Evolutionary conservation across 2,113 vertebrate genomes (phyloP).

Genomic region (Melanotaenia duboulayi): DNA sequence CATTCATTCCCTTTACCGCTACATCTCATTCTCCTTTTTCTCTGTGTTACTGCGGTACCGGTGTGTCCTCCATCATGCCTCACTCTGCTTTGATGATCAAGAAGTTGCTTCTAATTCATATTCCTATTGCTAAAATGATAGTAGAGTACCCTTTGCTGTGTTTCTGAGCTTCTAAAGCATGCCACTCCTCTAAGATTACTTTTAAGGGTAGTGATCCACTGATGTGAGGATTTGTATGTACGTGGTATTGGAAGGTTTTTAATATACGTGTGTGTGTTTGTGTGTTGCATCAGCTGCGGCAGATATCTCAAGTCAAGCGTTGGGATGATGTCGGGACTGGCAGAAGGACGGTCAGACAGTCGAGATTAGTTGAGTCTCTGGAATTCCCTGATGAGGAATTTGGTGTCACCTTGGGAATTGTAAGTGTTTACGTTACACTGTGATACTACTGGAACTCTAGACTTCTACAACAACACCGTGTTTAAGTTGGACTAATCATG

Average conservation of each 20-base stretch:
- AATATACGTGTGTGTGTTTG: conserved; percentile 38
- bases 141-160: conserved; percentile 23
- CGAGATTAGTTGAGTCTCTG: conserved; percentile 72
- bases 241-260: not conserved
- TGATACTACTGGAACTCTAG: no score
- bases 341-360: conserved; percentile 71
- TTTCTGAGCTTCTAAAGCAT: conserved; percentile 19
- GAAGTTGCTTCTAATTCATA: conserved; percentile 46
- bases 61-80: conserved; percentile 51
- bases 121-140: not conserved
- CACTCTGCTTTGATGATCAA: conserved; percentile 50
- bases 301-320: conserved; percentile 80
- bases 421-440: conserved; percentile 56
- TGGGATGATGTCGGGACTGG: conserved; percentile 76
- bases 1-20: conserved; percentile 13
- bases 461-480: no score
- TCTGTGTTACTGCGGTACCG: conserved; percentile 44
- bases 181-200: conserved; percentile 11
- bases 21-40: conserved; percentile 43
- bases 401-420: conserved; percentile 79
- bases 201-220: conserved; percentile 21
- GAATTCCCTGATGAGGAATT: conserved; percentile 82
- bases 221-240: not conserved
- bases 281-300: conserved; percentile 74
- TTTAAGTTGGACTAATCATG: no score